Evolutionary conservation across 1,140 invertebrate genomes (phyloP).

Genomic region (Reticulitermes speratus): DNA sequence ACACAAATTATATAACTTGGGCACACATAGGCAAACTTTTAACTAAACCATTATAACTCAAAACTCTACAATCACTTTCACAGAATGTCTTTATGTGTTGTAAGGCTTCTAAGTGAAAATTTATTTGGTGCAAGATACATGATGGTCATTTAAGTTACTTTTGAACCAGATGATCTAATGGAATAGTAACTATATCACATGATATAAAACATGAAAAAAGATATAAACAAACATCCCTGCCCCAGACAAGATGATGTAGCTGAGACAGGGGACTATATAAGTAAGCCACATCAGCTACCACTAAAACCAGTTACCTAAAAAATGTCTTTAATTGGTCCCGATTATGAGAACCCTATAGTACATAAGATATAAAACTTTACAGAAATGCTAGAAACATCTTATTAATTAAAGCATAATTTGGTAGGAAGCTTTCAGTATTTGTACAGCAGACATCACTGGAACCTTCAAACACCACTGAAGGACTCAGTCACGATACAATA

Average conservation of each 20-base stretch:
- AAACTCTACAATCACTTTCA: no score
- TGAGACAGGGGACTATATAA: neutral
- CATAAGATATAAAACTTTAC: constrained; percentile 1
- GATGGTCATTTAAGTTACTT: neutral
- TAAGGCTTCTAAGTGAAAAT: neutral
- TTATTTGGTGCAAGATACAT: neutral
- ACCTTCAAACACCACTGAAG: neutral
- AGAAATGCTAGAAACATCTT: neutral
- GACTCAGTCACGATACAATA: neutral
- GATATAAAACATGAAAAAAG: neutral
- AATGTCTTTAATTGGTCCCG: neutral
- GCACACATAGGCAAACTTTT: neutral
- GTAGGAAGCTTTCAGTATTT: neutral
- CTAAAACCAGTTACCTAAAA: neutral
- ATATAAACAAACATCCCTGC: neutral
- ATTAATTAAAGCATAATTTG: neutral
- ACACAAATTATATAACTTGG: no score
- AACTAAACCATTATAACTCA: neutral
- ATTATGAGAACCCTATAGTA: neutral
- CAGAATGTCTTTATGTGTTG: neutral
- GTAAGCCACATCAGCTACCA: neutral
- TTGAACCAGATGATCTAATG: neutral
- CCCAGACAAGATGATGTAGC: neutral
- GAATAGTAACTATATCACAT: neutral
- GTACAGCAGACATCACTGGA: neutral